Percentiles rank a stretch among this genome's conserved stretches.
Conservation (phyloP, 2,888 invertebrate species). For the Rotaria socialis region DNA sequence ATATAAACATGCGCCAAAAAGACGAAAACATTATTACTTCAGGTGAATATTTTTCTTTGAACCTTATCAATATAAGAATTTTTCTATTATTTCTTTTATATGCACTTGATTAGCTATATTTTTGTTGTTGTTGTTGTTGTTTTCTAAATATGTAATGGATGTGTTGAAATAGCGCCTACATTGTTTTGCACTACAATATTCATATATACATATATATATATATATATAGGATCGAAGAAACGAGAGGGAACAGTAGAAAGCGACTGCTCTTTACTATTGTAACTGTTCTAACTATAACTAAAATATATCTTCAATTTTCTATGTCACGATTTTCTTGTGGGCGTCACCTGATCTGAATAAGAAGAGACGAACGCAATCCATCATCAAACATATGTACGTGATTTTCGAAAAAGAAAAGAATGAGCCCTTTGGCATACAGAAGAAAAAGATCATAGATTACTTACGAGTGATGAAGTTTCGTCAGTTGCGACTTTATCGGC, state of each 20-base stretch:
- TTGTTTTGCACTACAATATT: neutral
- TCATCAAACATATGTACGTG: neutral
- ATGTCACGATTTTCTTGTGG: neutral
- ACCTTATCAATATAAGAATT: neutral
- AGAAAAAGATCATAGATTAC: neutral
- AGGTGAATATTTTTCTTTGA: neutral
- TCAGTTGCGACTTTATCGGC: neutral
- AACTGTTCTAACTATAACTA: neutral
- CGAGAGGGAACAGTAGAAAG: neutral
- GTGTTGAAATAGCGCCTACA: neutral
- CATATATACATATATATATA: neutral
- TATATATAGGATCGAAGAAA: neutral
- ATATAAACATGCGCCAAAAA: neutral
- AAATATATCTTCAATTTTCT: no score
- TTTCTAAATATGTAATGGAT: neutral
- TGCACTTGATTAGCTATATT: neutral
- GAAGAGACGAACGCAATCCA: neutral
- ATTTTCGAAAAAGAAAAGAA: neutral
- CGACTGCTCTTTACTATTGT: neutral
- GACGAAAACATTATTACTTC: neutral
- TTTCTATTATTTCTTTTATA: neutral
- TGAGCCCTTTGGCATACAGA: neutral
- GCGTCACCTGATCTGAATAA: neutral
- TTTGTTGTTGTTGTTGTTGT: neutral
- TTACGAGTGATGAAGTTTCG: slow-evolving; percentile 8